These are phyloP conservation scores for Medauroidea extradentata DNA, from an alignment of 1,140 invertebrate genomes.

Conservation along the genomic window DNA sequence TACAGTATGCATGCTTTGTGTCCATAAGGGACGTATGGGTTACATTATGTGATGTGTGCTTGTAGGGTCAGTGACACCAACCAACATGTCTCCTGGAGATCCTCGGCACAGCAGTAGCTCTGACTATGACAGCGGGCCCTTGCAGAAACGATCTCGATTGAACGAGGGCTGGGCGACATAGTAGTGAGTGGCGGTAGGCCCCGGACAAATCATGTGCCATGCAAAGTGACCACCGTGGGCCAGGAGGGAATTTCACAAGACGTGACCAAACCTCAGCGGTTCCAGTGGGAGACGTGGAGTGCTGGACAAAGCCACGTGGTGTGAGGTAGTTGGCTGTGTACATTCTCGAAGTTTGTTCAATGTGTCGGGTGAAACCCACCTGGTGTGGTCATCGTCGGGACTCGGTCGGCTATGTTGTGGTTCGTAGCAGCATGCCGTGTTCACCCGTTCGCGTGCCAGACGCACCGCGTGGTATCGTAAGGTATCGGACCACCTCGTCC, in stretches of 20 bases:
- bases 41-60: too few species aligned
- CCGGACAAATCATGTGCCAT: background rate
- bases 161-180: slow-evolving; percentile 83
- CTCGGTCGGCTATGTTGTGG: too few species aligned
- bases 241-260: background rate
- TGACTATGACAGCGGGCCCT: slow-evolving; percentile 76
- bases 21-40: too few species aligned
- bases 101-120: slow-evolving; percentile 49
- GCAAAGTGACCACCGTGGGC: background rate
- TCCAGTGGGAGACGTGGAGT: background rate
- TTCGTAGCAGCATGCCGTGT: too few species aligned
- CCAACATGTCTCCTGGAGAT: slow-evolving; percentile 64
- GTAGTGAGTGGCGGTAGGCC: slow-evolving; percentile 18
- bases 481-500: too few species aligned
- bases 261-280: background rate
- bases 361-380: too few species aligned
- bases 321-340: background rate
- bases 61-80: slow-evolving; percentile 67
- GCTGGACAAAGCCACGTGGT: background rate
- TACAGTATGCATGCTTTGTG: too few species aligned
- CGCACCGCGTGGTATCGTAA: too few species aligned
- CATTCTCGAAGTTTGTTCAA: background rate
- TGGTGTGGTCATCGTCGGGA: too few species aligned
- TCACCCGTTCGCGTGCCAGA: too few species aligned
- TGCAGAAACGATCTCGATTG: slow-evolving; percentile 76